Evolutionary conservation across 2,113 vertebrate genomes (phyloP), one percentile per base, ranked within the genome.

Genomic region (Crypturellus undulatus): DNA sequence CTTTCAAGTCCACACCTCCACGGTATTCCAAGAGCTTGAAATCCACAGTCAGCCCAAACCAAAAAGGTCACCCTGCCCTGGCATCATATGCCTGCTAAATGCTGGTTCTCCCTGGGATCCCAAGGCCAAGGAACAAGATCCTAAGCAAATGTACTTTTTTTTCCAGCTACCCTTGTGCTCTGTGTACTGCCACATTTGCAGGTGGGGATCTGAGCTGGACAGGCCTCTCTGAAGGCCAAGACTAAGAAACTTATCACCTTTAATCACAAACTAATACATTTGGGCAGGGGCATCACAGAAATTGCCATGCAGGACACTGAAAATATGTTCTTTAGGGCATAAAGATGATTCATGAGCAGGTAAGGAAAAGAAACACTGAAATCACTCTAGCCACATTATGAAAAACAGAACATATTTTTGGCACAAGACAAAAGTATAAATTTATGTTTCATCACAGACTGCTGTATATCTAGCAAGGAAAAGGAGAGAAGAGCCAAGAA

Each of bases 331-430:
- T 47, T 79, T 40, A 82, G 62, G 19, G 25, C 43, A 65, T 18
- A 30, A 90, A 49, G 6, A 64, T 26, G 42, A 78, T 36, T 62
- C 21, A 36, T 24, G 76, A 87, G 68, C n/a, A 79, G 72, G 24
- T 65, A 63, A 56, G 87, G 72, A 86, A 82, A 88, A 77, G 38
- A 82, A 96, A 69, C 34, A 12, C 71, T 69, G 87, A 71, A 82
- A 91, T 84, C 67, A 58, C 22, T 84, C 62, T 72, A 81, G 47
- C 36, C 58, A 49, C 30, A 80, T 83, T 77, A 79, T 7, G 6
- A 72, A 90, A 83, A 43, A 87, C 1, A 38, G 42, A 85, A 54
- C 71, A 70, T 34, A 77, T 65, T 70, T 85, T 58, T 96, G 82
- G 63, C 63, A 79, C 28, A 59, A 38, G 45, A 80, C 32, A 56